A percentile compares a stretch with the other conserved stretches of the same genome.
These are phyloP conservation scores for Galemys pyrenaicus DNA, from an alignment of 2,113 vertebrate genomes.

Conservation along the genomic window DNA sequence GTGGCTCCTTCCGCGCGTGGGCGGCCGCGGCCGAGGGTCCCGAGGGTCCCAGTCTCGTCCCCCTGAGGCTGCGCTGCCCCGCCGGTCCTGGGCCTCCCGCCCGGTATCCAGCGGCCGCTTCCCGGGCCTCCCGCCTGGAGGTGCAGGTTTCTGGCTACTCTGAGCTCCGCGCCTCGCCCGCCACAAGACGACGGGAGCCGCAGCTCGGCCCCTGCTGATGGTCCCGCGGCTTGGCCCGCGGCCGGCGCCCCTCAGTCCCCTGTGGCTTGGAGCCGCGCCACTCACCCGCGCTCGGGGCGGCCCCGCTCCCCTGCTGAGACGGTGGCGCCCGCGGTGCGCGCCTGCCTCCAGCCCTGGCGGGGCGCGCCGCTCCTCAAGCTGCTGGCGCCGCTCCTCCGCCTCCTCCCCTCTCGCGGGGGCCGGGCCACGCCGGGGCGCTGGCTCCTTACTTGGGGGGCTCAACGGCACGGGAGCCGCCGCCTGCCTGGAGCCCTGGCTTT, in stretches of 20 bases:
- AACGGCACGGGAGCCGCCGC: constrained; percentile 30
- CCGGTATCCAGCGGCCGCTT: neutral
- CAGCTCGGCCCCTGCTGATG: neutral
- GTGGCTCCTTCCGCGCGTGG: constrained; percentile 40
- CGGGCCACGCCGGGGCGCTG: constrained; percentile 65
- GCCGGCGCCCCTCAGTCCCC: constrained; percentile 37
- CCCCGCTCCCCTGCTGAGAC: constrained; percentile 61
- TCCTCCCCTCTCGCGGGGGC: constrained; percentile 75
- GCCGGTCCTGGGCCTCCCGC: neutral
- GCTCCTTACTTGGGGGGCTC: constrained; percentile 64
- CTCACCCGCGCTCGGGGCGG: constrained; percentile 60
- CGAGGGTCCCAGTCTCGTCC: neutral
- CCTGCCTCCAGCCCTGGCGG: constrained; percentile 69
- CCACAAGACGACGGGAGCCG: neutral
- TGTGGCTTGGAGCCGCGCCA: constrained; percentile 44
- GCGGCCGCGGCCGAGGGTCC: constrained; percentile 62
- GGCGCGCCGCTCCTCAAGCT: constrained; percentile 72
- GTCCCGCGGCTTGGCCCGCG: neutral
- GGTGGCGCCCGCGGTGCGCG: constrained; percentile 54
- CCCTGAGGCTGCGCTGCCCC: neutral
- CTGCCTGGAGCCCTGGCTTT: constrained; percentile 54
- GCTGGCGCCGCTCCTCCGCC: constrained; percentile 66
- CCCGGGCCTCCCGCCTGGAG: constrained; percentile 12
- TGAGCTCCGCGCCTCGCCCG: neutral
- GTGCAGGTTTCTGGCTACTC: constrained; percentile 29